A percentile compares a stretch with the other conserved stretches of the same genome.
Conservation (phyloP, 2,888 invertebrate species). For the Elysia crispata region DNA sequence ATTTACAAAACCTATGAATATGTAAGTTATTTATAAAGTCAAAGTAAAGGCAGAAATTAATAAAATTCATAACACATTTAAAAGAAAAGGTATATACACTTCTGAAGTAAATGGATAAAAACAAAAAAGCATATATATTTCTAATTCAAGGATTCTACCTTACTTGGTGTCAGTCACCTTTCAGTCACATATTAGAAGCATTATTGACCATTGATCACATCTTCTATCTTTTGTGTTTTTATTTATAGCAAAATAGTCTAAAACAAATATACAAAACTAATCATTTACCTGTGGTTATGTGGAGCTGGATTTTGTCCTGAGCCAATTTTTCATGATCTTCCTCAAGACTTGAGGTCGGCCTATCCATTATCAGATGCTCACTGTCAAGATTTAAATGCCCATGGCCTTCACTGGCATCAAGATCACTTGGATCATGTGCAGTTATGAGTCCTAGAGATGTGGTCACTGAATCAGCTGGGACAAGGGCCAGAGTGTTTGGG, state of each 20-base stretch:
- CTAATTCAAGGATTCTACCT: neutral
- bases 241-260: no score
- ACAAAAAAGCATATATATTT: no score
- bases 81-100: no score
- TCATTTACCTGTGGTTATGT: conserved; percentile 38
- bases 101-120: no score
- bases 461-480: conserved; percentile 10
- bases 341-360: neutral
- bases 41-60: no score
- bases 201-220: no score
- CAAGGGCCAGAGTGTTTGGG: conserved; percentile 31
- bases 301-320: conserved; percentile 38
- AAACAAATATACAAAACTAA: no score
- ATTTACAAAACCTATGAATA: no score
- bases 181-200: conserved; percentile 1
- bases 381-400: conserved; percentile 16
- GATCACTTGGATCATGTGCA: no score
- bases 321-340: conserved; percentile 35
- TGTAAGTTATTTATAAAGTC: no score
- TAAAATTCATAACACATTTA: no score
- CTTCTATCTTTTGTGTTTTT: no score
- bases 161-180: neutral
- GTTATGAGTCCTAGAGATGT: neutral
- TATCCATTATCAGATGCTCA: conserved; percentile 27
- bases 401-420: conserved; percentile 16